Evolutionary conservation across 1,140 invertebrate species (phyloP).

Genomic region (Drosophila prosaltans): DNA sequence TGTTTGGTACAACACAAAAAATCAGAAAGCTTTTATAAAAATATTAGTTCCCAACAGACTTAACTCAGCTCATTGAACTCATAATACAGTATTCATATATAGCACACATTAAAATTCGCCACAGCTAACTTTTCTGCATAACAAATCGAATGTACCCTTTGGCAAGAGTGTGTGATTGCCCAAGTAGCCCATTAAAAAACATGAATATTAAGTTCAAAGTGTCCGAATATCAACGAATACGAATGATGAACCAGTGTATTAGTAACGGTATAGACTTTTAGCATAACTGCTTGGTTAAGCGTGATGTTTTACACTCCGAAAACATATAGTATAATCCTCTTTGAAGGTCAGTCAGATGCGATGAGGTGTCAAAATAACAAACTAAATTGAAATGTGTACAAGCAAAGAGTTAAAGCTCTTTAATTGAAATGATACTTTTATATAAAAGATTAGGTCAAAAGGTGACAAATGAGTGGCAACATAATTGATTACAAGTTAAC

Average conservation of each 20-base stretch:
- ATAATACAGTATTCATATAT: too few relatives aligned
- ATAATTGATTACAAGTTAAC: constrained; percentile 4
- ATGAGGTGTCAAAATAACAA: constrained; percentile 56
- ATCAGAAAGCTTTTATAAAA: too few relatives aligned
- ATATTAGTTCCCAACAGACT: too few relatives aligned
- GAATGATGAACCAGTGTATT: constrained; percentile 27
- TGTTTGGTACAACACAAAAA: too few relatives aligned
- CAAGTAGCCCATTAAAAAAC: background rate
- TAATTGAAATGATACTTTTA: constrained; percentile 29
- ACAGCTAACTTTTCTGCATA: background rate
- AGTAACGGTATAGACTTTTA: constrained; percentile 48
- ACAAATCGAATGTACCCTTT: background rate
- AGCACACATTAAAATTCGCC: background rate
- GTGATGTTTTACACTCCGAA: constrained; percentile 11
- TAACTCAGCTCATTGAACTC: too few relatives aligned
- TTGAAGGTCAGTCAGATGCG: constrained; percentile 42
- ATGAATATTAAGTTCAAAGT: constrained; percentile 44
- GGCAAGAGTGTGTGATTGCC: background rate
- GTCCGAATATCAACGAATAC: constrained; percentile 16
- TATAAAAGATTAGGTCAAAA: constrained; percentile 23
- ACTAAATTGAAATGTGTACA: constrained; percentile 39
- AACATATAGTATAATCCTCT: constrained; percentile 25
- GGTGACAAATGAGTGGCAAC: constrained; percentile 10
- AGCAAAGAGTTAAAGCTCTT: constrained; percentile 14
- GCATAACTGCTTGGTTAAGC: constrained; percentile 29